Evolutionary conservation across 2,888 invertebrate species (phyloP), one percentile per base, ranked within the genome.

Genomic region (Leptinotarsa juncta): DNA sequence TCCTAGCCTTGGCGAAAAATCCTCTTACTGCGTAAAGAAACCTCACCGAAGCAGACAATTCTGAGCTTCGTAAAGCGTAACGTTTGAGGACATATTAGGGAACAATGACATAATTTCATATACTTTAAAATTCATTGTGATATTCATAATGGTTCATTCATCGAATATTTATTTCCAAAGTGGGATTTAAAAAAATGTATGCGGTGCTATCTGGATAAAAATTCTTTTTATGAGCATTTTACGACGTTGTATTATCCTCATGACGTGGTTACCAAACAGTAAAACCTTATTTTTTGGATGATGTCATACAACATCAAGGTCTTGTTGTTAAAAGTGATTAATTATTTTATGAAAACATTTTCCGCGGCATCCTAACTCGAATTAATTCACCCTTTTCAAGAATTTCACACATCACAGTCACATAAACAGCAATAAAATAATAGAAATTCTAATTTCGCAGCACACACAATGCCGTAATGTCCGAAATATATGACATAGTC

Each of bases 271-370:
- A 62, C 42, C 62, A n/a, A 62, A 42, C 15, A 32, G 32, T 62
- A n/a, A 62, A 62, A 32, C 62, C 62, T 62, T 62, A 62, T 26
- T 62, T 62, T 57, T 62, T 7, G 12, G 62, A 32, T 18, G n/a
- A 62, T 62, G 62, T 5, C 42, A n/a, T 42, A 18, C n/a, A 62
- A n/a, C 62, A 62, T 62, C 26, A 62, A 62, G 62, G 15, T n/a
- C 62, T 42, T 42, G 62, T 62, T 62, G 62, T 62, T 62, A 42
- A 62, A 62, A 42, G 32, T 62, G 62, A 62, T 62, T 62, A 62
- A 62, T 62, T 62, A 62, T 62, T 62, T 42, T 12, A 62, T 62
- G 62, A 42, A 62, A 62, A 62, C 62, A 62, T 62, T 62, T 62
- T 62, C 42, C 32, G 12, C 3, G 32, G 42, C n/a, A 62, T 32